Evolutionary conservation across 2,797 vertebrate species (phyloP).

Genomic region (Acridotheres tristis): DNA sequence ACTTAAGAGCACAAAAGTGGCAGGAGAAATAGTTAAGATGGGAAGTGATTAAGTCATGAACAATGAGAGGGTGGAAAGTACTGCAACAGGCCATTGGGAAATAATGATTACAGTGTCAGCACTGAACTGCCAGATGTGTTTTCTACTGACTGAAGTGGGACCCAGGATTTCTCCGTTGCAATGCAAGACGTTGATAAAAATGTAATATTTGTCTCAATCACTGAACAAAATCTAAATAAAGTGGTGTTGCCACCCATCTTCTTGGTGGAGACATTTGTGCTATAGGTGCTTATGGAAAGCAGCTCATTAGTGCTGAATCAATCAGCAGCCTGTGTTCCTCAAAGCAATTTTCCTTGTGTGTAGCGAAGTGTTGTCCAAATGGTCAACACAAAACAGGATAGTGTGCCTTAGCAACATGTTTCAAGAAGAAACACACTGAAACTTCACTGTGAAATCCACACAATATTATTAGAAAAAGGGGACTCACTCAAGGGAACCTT

Average conservation of each 20-base stretch:
- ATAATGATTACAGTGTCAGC: neutral
- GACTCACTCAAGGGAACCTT: neutral
- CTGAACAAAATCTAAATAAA: neutral
- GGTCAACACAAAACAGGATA: neutral
- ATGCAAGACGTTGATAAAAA: neutral
- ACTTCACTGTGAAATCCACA: neutral
- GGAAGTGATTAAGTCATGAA: constrained; percentile 38
- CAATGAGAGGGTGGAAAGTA: constrained; percentile 34
- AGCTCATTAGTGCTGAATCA: neutral
- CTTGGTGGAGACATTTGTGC: neutral
- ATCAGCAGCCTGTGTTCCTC: neutral
- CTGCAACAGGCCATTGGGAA: constrained; percentile 40
- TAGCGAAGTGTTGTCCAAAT: neutral
- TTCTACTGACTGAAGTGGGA: neutral
- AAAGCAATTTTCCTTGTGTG: neutral
- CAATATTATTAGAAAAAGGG: neutral
- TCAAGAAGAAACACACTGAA: neutral
- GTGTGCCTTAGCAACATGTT: neutral
- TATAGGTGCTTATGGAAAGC: neutral
- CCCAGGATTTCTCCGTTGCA: neutral
- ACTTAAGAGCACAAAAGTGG: constrained; percentile 2
- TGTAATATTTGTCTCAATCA: neutral
- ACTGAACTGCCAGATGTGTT: neutral
- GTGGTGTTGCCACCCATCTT: neutral
- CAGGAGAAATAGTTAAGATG: constrained; percentile 25